These are phyloP conservation scores for Columbina picui DNA, from an alignment of 2,113 vertebrate genomes.

Conservation along the genomic window DNA sequence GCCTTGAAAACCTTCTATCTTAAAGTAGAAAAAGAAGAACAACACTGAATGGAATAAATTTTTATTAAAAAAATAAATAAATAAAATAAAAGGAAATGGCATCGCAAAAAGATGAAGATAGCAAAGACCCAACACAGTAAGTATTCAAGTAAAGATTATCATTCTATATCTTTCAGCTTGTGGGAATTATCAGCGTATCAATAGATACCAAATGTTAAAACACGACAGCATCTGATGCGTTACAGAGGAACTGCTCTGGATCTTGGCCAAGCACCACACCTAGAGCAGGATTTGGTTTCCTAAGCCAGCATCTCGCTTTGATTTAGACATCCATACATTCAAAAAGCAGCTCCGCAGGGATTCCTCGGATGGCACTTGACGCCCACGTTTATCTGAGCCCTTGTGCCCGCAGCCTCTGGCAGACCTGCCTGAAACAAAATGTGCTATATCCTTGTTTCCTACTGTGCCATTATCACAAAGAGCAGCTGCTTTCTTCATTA, in stretches of 20 bases:
- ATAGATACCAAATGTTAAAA: not conserved
- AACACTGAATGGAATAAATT: too few species aligned
- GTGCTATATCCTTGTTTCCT: not conserved
- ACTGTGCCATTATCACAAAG: not conserved
- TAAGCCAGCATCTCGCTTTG: not conserved
- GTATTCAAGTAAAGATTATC: not conserved
- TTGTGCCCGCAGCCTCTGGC: not conserved
- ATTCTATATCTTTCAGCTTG: not conserved
- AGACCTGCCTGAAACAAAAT: not conserved
- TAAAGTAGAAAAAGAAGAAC: not conserved
- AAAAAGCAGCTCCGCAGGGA: not conserved
- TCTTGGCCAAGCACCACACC: not conserved
- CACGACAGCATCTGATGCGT: not conserved
- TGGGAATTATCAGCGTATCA: not conserved
- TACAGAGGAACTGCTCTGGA: not conserved
- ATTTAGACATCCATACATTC: not conserved
- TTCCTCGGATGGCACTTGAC: not conserved
- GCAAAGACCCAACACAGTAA: not conserved
- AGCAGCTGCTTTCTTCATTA: not conserved
- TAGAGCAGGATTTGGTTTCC: not conserved
- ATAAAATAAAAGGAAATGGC: not conserved
- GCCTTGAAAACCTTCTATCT: not conserved
- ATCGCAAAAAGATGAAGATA: not conserved
- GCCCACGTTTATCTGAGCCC: not conserved
- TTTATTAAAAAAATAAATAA: not conserved